phyloP scores from a whole-genome alignment of 2,113 vertebrate species.

The Prionailurus viverrinus region DNA sequence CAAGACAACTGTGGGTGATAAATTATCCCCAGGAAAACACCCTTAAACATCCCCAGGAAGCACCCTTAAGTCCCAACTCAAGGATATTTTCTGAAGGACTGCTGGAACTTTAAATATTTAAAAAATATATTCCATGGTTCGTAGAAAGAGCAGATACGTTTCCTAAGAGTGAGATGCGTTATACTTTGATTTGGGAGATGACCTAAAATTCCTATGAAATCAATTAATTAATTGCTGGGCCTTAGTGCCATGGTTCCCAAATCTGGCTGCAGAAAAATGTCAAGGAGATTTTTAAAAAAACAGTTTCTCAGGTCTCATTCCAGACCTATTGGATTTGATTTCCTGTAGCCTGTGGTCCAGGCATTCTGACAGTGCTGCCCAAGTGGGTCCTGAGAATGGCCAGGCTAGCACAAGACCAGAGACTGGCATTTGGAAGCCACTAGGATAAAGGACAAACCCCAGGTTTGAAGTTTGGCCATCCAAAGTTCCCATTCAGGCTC shows the following conservation, averaged over 20 bases:
- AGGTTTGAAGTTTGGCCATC: neutral
- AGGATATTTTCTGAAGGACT: slow-evolving; percentile 13
- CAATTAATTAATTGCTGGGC: neutral
- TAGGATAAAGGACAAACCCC: neutral
- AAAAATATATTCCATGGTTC: neutral
- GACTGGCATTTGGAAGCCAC: neutral
- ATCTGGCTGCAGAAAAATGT: neutral
- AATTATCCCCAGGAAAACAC: neutral
- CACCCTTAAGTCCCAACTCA: neutral
- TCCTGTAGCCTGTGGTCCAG: neutral
- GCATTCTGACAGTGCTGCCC: neutral
- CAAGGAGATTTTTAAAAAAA: neutral
- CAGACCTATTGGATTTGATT: neutral
- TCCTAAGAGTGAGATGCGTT: neutral
- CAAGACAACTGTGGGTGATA: neutral
- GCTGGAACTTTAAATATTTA: neutral
- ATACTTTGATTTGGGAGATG: neutral
- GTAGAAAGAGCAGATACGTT: slow-evolving; percentile 28
- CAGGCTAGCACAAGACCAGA: neutral
- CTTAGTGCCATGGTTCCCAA: neutral
- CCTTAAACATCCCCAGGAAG: neutral
- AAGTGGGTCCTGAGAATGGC: neutral
- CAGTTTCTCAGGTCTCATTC: neutral
- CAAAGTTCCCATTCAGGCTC: neutral
- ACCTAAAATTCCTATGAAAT: neutral